Percentiles rank a stretch among this genome's conserved stretches.
Evolutionary conservation across 2,113 vertebrate species (phyloP).

Genomic region (Anguilla rostrata): DNA sequence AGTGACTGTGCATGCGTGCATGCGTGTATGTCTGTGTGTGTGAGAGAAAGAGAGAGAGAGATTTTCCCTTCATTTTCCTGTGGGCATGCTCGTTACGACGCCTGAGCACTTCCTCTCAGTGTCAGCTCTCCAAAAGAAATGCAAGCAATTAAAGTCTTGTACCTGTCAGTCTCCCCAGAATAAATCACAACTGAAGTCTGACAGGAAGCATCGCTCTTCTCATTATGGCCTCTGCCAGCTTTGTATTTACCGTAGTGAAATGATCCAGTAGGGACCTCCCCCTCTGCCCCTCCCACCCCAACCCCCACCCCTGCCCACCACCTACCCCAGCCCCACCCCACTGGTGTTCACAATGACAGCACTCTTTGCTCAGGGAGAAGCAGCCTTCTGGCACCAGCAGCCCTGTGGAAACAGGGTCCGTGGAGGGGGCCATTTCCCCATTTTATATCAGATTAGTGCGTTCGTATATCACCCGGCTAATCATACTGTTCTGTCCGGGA

Average conservation of each 20-base stretch:
- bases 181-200: constrained; percentile 53
- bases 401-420: constrained; percentile 11
- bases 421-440: not conserved
- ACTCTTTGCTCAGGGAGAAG: constrained; percentile 1
- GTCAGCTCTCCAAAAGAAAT: constrained; percentile 62
- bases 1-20: not conserved
- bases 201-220: constrained; percentile 29
- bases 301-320: not conserved
- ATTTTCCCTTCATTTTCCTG: not conserved
- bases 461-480: constrained; percentile 22
- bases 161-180: constrained; percentile 57
- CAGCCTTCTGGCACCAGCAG: constrained; percentile 1
- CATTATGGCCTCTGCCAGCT: constrained; percentile 18
- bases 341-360: constrained; percentile 27
- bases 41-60: not conserved
- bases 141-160: constrained; percentile 55
- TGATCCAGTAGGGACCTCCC: constrained; percentile 8
- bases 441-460: constrained; percentile 20
- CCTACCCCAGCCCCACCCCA: not conserved
- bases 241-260: constrained; percentile 35
- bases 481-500: constrained; percentile 11
- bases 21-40: constrained; percentile 11
- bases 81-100: not conserved
- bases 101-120: constrained; percentile 28
- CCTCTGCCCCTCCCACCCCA: not conserved